Base-by-base conservation (phyloP, 2,888 invertebrate genomes). In the Neuroscelio doddi region DNA sequence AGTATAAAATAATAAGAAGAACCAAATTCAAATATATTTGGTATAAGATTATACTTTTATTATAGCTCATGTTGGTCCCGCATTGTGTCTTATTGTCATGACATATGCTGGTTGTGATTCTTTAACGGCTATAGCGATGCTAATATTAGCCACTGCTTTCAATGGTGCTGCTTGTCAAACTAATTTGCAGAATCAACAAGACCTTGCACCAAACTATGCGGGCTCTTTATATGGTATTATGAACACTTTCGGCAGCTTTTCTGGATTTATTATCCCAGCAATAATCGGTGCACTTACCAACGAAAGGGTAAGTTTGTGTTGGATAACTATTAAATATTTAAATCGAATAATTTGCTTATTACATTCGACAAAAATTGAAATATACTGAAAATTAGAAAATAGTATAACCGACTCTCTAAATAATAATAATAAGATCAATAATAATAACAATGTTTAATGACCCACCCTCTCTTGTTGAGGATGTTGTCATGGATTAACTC, bases 61-160 rank as follows among this genome's bases (percentile, higher is more conserved):
- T 45, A 47, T 32, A 83, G 83, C 84, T 10, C 84, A 84, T 39
- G 29, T 80, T 3, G 79, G 73, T 68, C 90, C 83, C 75, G 90
- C 90, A 71, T 77, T 87, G 74, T 80, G 85, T 29, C 71, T 88
- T 7, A 79, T 92, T 5, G 39, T 68, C 21, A 79, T 83, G 77
- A 81, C 83, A 0, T 83, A 83, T 17, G 80, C 69, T 10, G 83
- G 78, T 2, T 83, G 83, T 8, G 72, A 83, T 50, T 56, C 72
- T 0, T 26, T 65, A n/a, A 10, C 61, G 1, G 83, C 84, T 1
- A 74, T 84, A 0, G 30, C 71, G 0, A 79, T 84, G 80, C 66
- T 85, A 58, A 77, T 81, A 36, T 8, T 81, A 4, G 78, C 82
- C 0, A 53, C 82, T 12, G 70, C 80, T 0, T 73, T 81, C 1